Evolutionary conservation across 1,140 invertebrate genomes (phyloP), one percentile per base, ranked within the genome.

Genomic region (Thaumetopoea pityocampa): DNA sequence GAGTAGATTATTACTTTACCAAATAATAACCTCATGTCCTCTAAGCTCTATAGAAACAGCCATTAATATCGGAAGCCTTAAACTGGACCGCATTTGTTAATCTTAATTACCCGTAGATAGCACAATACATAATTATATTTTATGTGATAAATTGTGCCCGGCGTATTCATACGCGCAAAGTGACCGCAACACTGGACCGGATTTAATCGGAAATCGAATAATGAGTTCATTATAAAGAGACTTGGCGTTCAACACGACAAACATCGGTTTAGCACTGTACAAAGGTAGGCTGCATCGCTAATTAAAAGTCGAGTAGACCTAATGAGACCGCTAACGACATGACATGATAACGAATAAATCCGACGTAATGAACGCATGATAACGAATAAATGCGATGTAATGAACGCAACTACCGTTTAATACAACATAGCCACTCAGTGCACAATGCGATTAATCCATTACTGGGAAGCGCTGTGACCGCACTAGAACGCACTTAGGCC

Each of bases 401-500:
- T 78, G 72, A 78, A 73, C 63, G 67, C 72, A 67, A 55, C 46
- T 40, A 73, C 63, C 72, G 65, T 80, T 77, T 74, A 73, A 78
- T 73, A 74, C 59, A 64, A 43, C 51, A 58, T 66, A 70, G 65
- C 71, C 68, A 72, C 64, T 67, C 68, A 74, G 67, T 64, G 62
- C 69, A 73, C 73, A 74, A 71, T 73, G 70, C 68, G 72, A 78
- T 80, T 80, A 76, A 77, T 71, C 61, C 64, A 66, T 76, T 80
- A 80, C 55, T 47, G 36, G 45, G 52, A 60, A 67, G 61, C 68
- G n/a, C n/a, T n/a, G n/a, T n/a, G n/a, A n/a, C n/a, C n/a, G n/a
- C n/a, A n/a, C n/a, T n/a, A n/a, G n/a, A n/a, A n/a, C n/a, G n/a
- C n/a, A n/a, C n/a, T n/a, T n/a, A n/a, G n/a, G n/a, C n/a, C n/a